Percentiles rank a stretch among this genome's conserved stretches.
phyloP scores from a whole-genome alignment of 1,140 invertebrate genomes.

The Linepithema humile region DNA sequence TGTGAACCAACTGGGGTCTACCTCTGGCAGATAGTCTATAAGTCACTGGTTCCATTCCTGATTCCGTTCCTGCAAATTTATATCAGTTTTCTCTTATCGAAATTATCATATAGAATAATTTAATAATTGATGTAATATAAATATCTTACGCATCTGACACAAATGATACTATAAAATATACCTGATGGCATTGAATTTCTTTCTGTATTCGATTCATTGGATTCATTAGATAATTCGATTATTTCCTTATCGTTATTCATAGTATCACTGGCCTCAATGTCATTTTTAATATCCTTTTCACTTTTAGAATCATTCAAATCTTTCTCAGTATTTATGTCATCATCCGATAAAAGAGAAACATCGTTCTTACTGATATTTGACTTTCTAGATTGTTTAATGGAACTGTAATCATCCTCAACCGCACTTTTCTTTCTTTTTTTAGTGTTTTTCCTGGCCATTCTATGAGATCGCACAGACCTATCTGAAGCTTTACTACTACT shows the following conservation, averaged over 20 bases:
- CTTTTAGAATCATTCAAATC: background rate
- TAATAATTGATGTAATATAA: background rate
- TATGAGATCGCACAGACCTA: background rate
- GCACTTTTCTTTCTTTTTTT: conserved; percentile 43
- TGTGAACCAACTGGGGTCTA: conserved; percentile 72
- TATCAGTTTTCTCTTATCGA: background rate
- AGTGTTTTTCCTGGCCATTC: conserved; percentile 9
- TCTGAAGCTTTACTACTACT: background rate
- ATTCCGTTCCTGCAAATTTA: conserved; percentile 50
- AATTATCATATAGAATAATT: background rate
- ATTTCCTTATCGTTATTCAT: background rate
- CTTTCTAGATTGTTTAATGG: background rate
- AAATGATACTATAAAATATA: conserved; percentile 21
- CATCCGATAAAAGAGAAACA: conserved; percentile 15
- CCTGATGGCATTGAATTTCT: conserved; percentile 45
- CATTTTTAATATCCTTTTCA: background rate
- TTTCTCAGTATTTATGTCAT: conserved; percentile 25
- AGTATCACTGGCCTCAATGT: background rate
- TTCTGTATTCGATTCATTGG: conserved; percentile 13
- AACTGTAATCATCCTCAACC: background rate
- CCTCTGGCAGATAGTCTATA: conserved; percentile 75
- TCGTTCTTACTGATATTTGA: conserved; percentile 15
- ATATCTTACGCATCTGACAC: background rate
- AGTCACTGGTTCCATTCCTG: conserved; percentile 73
- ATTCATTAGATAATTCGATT: background rate